Conservation (phyloP, 2,888 invertebrate species). For the Tridacna crocea region DNA sequence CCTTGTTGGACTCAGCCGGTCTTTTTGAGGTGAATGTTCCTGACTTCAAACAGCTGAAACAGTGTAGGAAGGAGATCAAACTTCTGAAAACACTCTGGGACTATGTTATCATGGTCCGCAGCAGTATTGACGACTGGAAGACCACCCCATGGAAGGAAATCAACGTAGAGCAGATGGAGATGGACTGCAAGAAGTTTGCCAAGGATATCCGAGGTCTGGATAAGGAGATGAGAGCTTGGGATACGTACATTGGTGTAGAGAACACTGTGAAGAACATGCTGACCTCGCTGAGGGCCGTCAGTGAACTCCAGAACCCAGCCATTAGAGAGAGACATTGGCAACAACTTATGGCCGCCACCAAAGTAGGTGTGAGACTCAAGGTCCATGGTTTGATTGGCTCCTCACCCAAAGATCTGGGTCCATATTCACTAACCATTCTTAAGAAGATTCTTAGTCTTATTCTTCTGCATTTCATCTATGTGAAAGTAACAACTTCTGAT, state of each 20-base stretch:
- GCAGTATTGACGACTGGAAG: conserved; percentile 98
- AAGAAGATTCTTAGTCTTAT: too few relatives aligned
- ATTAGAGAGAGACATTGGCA: conserved; percentile 98
- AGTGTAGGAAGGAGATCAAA: conserved; percentile 95
- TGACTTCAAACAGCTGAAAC: conserved; percentile 95
- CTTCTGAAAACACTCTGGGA: conserved; percentile 95
- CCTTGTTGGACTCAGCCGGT: conserved; percentile 94
- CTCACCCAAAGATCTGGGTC: too few relatives aligned
- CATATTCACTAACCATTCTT: too few relatives aligned
- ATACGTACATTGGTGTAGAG: conserved; percentile 94
- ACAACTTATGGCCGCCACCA: conserved; percentile 97
- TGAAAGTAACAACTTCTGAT: too few relatives aligned
- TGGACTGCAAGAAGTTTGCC: conserved; percentile 98
- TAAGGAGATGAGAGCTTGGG: conserved; percentile 98
- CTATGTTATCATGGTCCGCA: conserved; percentile 94
- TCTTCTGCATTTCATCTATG: too few relatives aligned
- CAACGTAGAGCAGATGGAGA: conserved; percentile 99
- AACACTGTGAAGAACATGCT: conserved; percentile 98
- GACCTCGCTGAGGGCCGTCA: conserved; percentile 96
- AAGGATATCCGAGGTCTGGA: conserved; percentile 90
- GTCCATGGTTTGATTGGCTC: too few relatives aligned
- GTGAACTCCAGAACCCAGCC: conserved; percentile 97
- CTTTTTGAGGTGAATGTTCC: conserved; percentile 97
- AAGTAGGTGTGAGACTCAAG: conserved; percentile 85
- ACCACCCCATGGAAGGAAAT: conserved; percentile 98